phyloP scores from a whole-genome alignment of 1,140 invertebrate genomes.

The Charaxes varanes region DNA sequence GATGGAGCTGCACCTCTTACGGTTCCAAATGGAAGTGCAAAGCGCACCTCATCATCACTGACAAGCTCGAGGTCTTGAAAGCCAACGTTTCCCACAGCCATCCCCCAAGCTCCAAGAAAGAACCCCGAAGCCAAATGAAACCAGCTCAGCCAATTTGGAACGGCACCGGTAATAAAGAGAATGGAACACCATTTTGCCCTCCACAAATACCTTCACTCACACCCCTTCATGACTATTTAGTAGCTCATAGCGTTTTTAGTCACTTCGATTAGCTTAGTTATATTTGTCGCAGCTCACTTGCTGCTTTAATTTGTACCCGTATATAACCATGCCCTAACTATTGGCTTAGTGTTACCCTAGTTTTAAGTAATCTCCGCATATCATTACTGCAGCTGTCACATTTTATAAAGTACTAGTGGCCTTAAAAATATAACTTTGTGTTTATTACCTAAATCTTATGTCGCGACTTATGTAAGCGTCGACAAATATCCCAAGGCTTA shows the following conservation, averaged over 20 bases:
- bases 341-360: constrained; percentile 7
- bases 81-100: constrained; percentile 52
- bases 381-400: neutral
- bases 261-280: constrained; percentile 22
- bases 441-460: no score
- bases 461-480: no score
- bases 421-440: no score
- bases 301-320: neutral
- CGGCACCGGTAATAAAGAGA: constrained; percentile 28
- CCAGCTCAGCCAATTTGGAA: constrained; percentile 21
- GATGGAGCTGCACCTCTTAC: constrained; percentile 67
- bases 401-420: no score
- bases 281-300: neutral
- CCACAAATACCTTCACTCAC: constrained; percentile 21
- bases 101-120: constrained; percentile 43
- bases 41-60: constrained; percentile 60
- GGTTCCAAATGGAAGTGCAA: constrained; percentile 64
- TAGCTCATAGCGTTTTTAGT: constrained; percentile 56
- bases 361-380: constrained; percentile 3
- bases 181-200: constrained; percentile 9
- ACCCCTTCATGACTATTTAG: constrained; percentile 52
- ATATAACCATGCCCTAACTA: neutral
- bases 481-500: no score
- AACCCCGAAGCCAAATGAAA: constrained; percentile 18
- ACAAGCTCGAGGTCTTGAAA: constrained; percentile 59